phyloP scores from a whole-genome alignment of 2,888 invertebrate genomes.

The Siphonodentalium dalli region DNA sequence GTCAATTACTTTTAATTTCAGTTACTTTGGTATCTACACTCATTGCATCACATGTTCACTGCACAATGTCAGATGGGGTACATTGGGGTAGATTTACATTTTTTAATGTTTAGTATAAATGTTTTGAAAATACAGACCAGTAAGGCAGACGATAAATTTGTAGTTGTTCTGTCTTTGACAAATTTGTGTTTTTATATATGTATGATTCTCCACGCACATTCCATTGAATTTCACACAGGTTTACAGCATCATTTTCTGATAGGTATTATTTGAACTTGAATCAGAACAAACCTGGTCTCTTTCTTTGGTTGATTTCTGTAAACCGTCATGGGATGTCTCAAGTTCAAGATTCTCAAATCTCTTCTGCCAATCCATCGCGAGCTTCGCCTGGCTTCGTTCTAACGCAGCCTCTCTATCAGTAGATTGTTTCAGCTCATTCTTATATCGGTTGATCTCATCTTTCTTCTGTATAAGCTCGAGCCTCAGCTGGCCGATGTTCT shows the following conservation, averaged over 20 bases:
- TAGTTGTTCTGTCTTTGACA: too few species aligned
- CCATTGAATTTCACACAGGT: background rate
- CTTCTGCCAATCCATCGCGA: constrained; percentile 63
- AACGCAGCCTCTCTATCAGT: constrained; percentile 51
- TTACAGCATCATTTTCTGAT: background rate
- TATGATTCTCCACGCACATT: too few species aligned
- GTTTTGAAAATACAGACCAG: too few species aligned
- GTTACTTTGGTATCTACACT: too few species aligned
- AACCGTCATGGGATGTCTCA: constrained; percentile 57
- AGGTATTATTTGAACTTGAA: too few species aligned
- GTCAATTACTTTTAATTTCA: too few species aligned
- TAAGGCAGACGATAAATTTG: too few species aligned
- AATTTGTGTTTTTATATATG: too few species aligned
- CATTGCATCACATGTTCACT: too few species aligned
- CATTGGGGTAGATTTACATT: too few species aligned
- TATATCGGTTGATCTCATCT: constrained; percentile 57
- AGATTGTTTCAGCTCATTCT: constrained; percentile 50
- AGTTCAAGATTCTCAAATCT: constrained; percentile 55
- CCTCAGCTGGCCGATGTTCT: constrained; percentile 46
- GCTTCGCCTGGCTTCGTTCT: constrained; percentile 54
- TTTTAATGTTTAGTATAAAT: too few species aligned
- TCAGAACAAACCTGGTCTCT: constrained; percentile 55
- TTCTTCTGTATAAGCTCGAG: constrained; percentile 51
- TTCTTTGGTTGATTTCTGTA: constrained; percentile 50
- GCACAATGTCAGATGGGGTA: too few species aligned